Percentiles rank a stretch among this genome's conserved stretches.
Evolutionary conservation across 2,888 invertebrate species (phyloP).

Genomic region (Apodemia zela): DNA sequence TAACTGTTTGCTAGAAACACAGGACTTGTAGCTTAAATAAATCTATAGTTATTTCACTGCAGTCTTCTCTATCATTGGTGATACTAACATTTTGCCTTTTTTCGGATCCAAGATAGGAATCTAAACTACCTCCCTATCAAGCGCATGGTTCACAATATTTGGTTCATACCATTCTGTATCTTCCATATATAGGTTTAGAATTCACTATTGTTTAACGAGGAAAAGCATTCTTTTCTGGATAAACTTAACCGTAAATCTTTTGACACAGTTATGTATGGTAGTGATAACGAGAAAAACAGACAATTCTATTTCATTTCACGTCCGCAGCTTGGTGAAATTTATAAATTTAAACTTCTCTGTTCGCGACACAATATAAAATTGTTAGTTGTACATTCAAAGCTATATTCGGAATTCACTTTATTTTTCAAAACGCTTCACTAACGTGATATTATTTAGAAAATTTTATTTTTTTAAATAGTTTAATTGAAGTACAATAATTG

Average conservation of each 20-base stretch:
- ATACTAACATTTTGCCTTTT: conserved; percentile 11
- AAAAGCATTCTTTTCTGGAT: conserved; percentile 11
- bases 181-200: background rate
- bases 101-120: conserved; percentile 12
- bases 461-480: background rate
- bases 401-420: background rate
- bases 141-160: background rate
- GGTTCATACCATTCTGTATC: background rate
- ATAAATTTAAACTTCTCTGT: conserved; percentile 13
- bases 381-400: background rate
- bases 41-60: background rate
- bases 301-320: conserved; percentile 12
- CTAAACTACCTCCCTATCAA: conserved; percentile 12
- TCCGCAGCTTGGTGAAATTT: conserved; percentile 12
- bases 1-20: background rate
- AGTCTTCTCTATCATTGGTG: conserved; percentile 1
- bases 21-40: background rate
- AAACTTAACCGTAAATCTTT: conserved; percentile 1
- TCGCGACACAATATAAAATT: conserved; percentile 10
- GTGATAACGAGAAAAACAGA: conserved; percentile 12
- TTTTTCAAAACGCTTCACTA: background rate
- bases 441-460: background rate
- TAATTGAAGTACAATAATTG: no score
- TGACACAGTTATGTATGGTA: conserved; percentile 10
- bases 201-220: background rate